These are phyloP conservation scores for Alloscopus bannaensis DNA, from an alignment of 2,888 invertebrate genomes.

Conservation along the genomic window DNA sequence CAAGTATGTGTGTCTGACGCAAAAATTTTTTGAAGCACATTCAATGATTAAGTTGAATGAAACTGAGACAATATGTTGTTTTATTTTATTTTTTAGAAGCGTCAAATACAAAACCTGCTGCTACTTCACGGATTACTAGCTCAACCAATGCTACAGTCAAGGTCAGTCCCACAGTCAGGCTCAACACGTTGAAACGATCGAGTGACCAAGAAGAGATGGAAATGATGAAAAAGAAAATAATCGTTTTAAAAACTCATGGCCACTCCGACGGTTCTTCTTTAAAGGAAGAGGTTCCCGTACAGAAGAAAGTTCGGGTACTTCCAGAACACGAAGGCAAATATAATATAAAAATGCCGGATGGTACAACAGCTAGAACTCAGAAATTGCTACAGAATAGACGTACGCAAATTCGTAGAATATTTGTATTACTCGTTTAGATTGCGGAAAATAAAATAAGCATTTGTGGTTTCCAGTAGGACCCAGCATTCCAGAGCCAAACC, in stretches of 20 bases:
- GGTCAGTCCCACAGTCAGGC: neutral
- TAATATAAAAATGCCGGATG: constrained; percentile 77
- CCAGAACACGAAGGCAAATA: constrained; percentile 79
- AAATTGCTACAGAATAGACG: constrained; percentile 74
- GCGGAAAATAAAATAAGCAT: neutral
- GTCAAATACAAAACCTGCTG: constrained; percentile 41
- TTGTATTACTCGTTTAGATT: constrained; percentile 27
- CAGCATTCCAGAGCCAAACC: constrained; percentile 9
- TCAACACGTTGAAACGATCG: too few species aligned
- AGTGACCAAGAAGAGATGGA: neutral
- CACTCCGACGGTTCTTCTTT: constrained; percentile 58
- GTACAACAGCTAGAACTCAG: constrained; percentile 76
- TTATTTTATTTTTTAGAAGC: constrained; percentile 28
- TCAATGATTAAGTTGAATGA: too few species aligned
- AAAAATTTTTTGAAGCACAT: constrained; percentile 3
- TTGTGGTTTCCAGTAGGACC: constrained; percentile 59
- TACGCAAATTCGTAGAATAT: constrained; percentile 22
- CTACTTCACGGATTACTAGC: constrained; percentile 48
- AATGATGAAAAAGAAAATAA: constrained; percentile 61
- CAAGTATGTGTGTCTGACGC: constrained; percentile 24
- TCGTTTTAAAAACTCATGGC: constrained; percentile 56
- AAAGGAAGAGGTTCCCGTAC: constrained; percentile 75
- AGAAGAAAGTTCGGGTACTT: constrained; percentile 75
- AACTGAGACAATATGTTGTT: neutral
- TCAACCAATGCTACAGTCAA: constrained; percentile 6